Evolutionary conservation across 2,113 vertebrate species (phyloP).

Genomic region (Sebastes schlegelii): DNA sequence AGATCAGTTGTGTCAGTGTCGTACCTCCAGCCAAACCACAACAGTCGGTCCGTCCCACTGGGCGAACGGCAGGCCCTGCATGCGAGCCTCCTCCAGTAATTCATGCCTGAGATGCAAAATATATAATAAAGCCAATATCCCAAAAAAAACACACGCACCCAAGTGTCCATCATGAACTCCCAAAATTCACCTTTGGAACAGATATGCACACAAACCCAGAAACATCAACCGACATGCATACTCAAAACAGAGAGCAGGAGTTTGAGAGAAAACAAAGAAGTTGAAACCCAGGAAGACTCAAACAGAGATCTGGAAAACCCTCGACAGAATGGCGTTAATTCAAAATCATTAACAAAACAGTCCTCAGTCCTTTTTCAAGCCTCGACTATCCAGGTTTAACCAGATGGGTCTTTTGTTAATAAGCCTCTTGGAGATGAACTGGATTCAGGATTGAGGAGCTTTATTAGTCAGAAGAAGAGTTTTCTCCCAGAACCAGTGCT

Average conservation of each 20-base stretch:
- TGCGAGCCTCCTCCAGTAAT: slow-evolving; percentile 94
- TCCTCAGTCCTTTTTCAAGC: background rate
- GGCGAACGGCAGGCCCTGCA: slow-evolving; percentile 94
- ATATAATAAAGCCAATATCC: background rate
- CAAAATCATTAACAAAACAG: background rate
- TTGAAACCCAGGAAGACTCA: slow-evolving; percentile 16
- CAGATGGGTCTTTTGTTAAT: background rate
- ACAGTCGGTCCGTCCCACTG: slow-evolving; percentile 99
- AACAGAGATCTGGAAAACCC: slow-evolving; percentile 22
- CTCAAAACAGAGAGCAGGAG: slow-evolving; percentile 40
- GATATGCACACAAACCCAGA: slow-evolving; percentile 25
- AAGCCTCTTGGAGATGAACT: background rate
- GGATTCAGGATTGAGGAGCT: background rate
- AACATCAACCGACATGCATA: slow-evolving; percentile 59
- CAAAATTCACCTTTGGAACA: background rate
- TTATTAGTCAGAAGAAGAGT: background rate
- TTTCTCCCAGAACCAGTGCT: slow-evolving; percentile 46
- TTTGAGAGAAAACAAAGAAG: slow-evolving; percentile 51
- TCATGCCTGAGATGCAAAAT: slow-evolving; percentile 85
- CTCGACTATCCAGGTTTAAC: slow-evolving; percentile 3
- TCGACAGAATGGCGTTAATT: background rate
- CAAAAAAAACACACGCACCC: background rate
- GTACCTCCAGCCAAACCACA: slow-evolving; percentile 97
- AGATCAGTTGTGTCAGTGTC: background rate
- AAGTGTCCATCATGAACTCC: background rate